Evolutionary conservation across 2,888 invertebrate genomes (phyloP), one percentile per base, ranked within the genome.

Genomic region (Drosophila aldrichi): DNA sequence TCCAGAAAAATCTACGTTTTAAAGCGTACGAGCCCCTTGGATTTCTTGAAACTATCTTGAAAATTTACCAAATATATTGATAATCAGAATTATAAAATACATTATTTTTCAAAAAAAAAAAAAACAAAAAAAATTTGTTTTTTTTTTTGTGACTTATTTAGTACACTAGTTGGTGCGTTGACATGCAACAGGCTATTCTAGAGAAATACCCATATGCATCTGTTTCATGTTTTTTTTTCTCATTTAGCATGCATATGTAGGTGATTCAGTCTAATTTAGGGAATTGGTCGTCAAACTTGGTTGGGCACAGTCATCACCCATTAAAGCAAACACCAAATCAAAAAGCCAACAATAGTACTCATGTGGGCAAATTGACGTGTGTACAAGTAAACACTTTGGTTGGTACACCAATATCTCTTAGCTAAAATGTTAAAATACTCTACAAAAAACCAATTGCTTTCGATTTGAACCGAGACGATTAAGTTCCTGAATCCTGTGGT

Each of bases 241-340:
- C 20, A 70, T 71, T 68, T 48, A 67, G 56, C 81, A 82, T 83
- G 82, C 71, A 79, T 64, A 65, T 51, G 58, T 79, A 82, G 80
- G 73, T 79, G 85, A 88, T 90, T 91, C 91, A 91, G 91, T 91
- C 91, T 91, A 91, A 89, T 90, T 88, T 77, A 74, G 85, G 83
- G 85, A 85, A 82, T 91, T 91, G 91, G 91, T 91, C 91, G 74
- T 81, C 68, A 79, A 89, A 75, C 77, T 76, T 75, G 70, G 69
- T 63, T 64, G 68, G 79, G 69, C 43, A 40, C 48, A 36, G 36
- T 46, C 38, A 4, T 22, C 10, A 44, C 63, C 65, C 80, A 67
- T 63, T 43, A 77, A 77, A 71, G 52, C 70, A 54, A 38, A 58
- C 78, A 76, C 70, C 72, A 74, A 82, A 73, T 62, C 48, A 61